Evolutionary conservation across 2,888 invertebrate species (phyloP).

Genomic region (Leptinotarsa peninsularis): DNA sequence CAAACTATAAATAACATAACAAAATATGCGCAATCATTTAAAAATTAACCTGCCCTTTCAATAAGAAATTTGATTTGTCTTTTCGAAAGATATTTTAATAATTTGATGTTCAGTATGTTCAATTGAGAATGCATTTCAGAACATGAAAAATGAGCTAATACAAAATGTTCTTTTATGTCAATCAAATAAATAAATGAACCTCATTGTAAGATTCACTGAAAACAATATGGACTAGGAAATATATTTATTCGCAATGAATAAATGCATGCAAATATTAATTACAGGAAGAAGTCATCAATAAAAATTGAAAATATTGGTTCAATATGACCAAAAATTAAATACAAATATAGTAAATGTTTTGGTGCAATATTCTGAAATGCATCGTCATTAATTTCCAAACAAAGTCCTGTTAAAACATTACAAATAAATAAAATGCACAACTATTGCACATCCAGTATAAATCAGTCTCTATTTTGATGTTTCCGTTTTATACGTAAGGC

Average conservation of each 20-base stretch:
- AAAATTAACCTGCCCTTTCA: constrained; percentile 30
- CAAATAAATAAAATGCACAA: constrained; percentile 47
- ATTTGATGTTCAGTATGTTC: background rate
- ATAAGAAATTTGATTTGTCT: constrained; percentile 45
- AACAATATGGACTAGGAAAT: background rate
- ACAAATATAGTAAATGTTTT: background rate
- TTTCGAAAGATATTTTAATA: constrained; percentile 41
- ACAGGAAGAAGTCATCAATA: background rate
- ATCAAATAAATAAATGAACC: too few species aligned
- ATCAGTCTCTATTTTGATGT: constrained; percentile 43
- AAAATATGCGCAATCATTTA: constrained; percentile 52
- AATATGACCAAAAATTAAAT: background rate
- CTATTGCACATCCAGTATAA: constrained; percentile 40
- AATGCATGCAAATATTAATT: background rate
- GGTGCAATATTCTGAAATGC: background rate
- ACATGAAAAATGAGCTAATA: background rate
- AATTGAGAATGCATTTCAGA: constrained; percentile 9
- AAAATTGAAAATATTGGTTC: background rate
- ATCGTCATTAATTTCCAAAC: constrained; percentile 1
- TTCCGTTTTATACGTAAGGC: constrained; percentile 34
- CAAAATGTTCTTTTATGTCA: background rate
- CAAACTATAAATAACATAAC: constrained; percentile 58
- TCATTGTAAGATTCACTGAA: background rate
- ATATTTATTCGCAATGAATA: too few species aligned
- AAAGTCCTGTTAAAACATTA: constrained; percentile 26